These are phyloP conservation scores for Balanococcus diminutus DNA, from an alignment of 2,888 invertebrate species.

Conservation along the genomic window DNA sequence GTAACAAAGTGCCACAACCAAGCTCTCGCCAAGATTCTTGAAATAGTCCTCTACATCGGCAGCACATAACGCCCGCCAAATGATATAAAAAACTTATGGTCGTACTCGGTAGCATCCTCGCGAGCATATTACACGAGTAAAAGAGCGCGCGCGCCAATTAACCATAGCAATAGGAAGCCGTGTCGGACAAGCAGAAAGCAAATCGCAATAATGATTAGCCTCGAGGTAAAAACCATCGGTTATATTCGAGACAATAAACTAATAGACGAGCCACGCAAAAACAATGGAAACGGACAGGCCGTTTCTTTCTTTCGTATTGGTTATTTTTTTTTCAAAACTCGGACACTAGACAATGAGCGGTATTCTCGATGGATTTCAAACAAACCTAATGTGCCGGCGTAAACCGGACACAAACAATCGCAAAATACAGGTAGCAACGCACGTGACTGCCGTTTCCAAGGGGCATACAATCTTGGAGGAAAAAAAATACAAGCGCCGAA, in stretches of 20 bases:
- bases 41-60: background rate
- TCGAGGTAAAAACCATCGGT: constrained; percentile 42
- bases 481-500: background rate
- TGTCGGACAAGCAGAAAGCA: constrained; percentile 49
- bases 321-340: constrained; percentile 37
- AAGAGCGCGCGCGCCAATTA: constrained; percentile 41
- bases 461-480: too few relatives aligned
- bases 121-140: background rate
- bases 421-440: constrained; percentile 54
- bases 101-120: background rate
- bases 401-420: constrained; percentile 36
- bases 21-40: background rate
- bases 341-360: constrained; percentile 54
- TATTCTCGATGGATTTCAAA: constrained; percentile 51
- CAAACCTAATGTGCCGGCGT: constrained; percentile 47
- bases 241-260: constrained; percentile 51
- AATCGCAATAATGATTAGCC: constrained; percentile 53
- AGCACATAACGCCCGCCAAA: background rate
- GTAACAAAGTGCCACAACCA: background rate
- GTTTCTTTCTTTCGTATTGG: background rate
- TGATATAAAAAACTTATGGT: background rate
- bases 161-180: constrained; percentile 40
- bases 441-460: constrained; percentile 45
- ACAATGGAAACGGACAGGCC: constrained; percentile 46
- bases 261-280: constrained; percentile 46